phyloP scores from a whole-genome alignment of 2,113 vertebrate species.

The Dasyornis broadbenti region DNA sequence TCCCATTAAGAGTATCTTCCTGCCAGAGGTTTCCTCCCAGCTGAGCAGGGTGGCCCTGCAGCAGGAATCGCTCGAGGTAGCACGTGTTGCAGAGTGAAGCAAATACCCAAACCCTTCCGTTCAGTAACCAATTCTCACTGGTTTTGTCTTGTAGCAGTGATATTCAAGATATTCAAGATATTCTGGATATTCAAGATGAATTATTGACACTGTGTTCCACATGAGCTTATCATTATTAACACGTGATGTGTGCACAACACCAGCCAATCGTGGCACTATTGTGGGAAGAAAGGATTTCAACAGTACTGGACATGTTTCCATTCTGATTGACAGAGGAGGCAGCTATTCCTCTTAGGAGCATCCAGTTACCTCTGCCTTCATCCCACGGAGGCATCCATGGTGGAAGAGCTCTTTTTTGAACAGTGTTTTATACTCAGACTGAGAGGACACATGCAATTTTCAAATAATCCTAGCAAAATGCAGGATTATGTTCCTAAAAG shows the following conservation, averaged over 20 bases:
- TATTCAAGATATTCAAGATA: neutral
- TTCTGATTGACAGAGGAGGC: neutral
- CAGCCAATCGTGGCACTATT: rapidly evolving
- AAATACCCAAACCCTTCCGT: neutral
- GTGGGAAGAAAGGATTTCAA: neutral
- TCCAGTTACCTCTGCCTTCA: neutral
- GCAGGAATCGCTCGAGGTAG: neutral
- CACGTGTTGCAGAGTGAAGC: neutral
- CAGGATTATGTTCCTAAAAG: neutral
- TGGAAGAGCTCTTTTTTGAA: neutral
- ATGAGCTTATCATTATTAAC: rapidly evolving
- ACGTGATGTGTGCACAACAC: too few relatives aligned
- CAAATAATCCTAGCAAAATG: neutral
- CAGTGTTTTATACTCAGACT: neutral
- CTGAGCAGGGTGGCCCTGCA: neutral
- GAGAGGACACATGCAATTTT: neutral
- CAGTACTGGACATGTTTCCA: neutral
- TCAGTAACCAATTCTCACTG: rapidly evolving
- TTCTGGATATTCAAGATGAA: neutral
- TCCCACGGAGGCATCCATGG: neutral
- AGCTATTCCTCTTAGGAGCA: neutral
- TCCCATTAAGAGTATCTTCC: neutral
- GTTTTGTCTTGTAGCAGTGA: neutral
- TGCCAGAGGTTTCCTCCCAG: neutral
- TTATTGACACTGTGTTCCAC: rapidly evolving